Evolutionary conservation across 2,113 vertebrate genomes (phyloP), one percentile per base, ranked within the genome.

Genomic region (Podarcis cretensis): DNA sequence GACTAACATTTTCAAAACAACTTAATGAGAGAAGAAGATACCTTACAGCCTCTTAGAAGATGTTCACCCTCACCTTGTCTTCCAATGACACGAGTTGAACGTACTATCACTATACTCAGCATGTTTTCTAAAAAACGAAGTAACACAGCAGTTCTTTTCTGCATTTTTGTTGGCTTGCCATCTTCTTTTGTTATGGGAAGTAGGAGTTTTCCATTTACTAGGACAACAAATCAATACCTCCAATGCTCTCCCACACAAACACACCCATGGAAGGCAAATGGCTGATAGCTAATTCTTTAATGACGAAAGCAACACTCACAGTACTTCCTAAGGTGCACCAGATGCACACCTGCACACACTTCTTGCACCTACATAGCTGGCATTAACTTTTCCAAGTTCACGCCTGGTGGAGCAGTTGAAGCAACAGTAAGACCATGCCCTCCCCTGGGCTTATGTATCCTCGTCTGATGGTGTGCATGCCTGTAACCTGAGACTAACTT

Each of bases 1-100:
- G 85, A 92, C 87, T 88, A 69, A n/a, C 35, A 88, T 90, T 94
- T 95, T 93, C 87, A 81, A 90, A 94, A 90, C 78, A 89, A 57
- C 37, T 90, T 90, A 93, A 94, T 69, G 81, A 93, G 86, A 88
- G 81, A 86, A 69, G 83, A 84, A 92, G 83, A 1, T 40, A 93
- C 74, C 74, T 94, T 21, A 18, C 80, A 94, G 80, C 43, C 80
- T 83, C 66, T 91, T 87, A 2, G 63, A 92, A 94, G 74, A 89
- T 88, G 77, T 86, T 94, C 82, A 92, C 73, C 81, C 76, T 57
- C 79, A 84, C 18, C 90, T 6, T 59, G 77, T 84, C 76, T 84
- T 81, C 32, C 66, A 93, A 63, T 27, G 84, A 74, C n/a, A 89
- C 63, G 30, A 81, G 37, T 25, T 86, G 78, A 92, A 87, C 71